Percentiles rank a stretch among this genome's conserved stretches.
Evolutionary conservation across 2,797 vertebrate genomes (phyloP).

Genomic region (Buphagus erythrorhynchus): DNA sequence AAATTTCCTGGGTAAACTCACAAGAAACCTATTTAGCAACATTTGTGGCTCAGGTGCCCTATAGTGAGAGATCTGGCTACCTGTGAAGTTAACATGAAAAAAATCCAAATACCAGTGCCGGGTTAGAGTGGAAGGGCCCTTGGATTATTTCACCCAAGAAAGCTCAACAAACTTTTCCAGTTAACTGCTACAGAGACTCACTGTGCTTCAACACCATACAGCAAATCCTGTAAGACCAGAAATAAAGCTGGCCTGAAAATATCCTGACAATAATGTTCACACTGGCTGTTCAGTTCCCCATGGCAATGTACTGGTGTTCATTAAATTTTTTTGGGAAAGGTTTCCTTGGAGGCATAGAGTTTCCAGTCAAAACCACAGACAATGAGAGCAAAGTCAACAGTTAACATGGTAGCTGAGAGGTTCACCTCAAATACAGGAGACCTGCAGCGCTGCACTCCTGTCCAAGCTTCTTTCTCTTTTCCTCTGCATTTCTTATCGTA

Average conservation of each 20-base stretch:
- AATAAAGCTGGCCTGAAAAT: background rate
- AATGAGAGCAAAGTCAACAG: background rate
- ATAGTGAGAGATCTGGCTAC: background rate
- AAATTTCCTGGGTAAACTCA: conserved; percentile 35
- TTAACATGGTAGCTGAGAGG: background rate
- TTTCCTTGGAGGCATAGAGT: background rate
- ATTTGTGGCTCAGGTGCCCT: background rate
- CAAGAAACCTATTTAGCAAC: background rate
- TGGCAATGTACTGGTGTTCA: background rate
- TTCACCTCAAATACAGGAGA: background rate
- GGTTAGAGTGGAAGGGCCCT: background rate
- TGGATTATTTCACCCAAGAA: background rate
- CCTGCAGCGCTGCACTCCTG: background rate
- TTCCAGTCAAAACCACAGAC: background rate
- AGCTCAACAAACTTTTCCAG: background rate
- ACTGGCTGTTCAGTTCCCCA: background rate
- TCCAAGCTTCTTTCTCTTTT: background rate
- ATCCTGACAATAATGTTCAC: background rate
- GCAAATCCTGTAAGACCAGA: background rate
- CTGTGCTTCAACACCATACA: background rate
- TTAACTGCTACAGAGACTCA: background rate
- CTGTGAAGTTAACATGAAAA: background rate
- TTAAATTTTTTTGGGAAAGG: background rate
- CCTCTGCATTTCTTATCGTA: background rate
- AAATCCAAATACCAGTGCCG: background rate